These are phyloP conservation scores for Acanthacorydalis orientalis DNA, from an alignment of 2,888 invertebrate species.

Conservation along the genomic window DNA sequence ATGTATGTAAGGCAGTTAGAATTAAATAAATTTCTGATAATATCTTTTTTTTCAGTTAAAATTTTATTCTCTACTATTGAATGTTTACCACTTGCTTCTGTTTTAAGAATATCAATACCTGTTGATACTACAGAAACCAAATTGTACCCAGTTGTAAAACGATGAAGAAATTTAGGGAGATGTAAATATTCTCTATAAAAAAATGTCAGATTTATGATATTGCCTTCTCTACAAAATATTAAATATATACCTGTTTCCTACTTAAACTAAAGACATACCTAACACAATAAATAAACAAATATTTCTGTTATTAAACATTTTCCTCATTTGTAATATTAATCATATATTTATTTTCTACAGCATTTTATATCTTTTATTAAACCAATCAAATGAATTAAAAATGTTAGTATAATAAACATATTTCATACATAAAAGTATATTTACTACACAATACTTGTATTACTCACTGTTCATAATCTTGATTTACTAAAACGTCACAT, in stretches of 20 bases:
- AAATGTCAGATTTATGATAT: no score
- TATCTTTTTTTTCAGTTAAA: neutral
- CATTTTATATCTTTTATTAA: no score
- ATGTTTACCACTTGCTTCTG: neutral
- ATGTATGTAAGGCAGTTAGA: neutral
- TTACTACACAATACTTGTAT: no score
- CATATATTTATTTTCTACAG: no score
- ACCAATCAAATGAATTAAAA: no score
- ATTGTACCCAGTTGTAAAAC: slow-evolving; percentile 15
- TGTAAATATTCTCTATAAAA: slow-evolving; percentile 6
- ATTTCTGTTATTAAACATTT: neutral
- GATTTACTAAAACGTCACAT: neutral
- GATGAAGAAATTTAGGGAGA: slow-evolving; percentile 12
- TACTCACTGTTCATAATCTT: no score
- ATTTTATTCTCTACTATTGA: neutral
- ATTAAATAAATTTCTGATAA: neutral
- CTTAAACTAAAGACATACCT: neutral
- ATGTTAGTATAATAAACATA: no score
- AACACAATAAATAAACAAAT: neutral
- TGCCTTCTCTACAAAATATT: neutral
- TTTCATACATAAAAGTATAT: no score
- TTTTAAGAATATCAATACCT: slow-evolving; percentile 9
- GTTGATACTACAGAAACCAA: slow-evolving; percentile 13
- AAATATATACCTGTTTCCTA: neutral
- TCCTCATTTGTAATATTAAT: neutral